Evolutionary conservation across 2,113 vertebrate genomes (phyloP).

Genomic region (Microtus montanus): DNA sequence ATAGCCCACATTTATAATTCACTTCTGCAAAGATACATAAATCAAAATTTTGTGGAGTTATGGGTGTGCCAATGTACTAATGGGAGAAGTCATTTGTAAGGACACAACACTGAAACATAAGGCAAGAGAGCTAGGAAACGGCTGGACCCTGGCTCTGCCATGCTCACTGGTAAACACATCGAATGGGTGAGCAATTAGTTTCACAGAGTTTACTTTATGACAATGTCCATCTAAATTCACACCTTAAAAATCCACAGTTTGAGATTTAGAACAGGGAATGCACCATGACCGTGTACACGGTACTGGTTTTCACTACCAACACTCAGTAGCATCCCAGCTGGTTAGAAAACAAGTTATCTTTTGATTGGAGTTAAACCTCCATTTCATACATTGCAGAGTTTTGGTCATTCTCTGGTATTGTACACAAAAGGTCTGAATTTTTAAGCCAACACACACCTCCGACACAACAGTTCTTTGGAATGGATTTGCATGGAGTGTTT

Average conservation of each 20-base stretch:
- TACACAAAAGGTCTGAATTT: constrained; percentile 26
- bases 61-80: not conserved
- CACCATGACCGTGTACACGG: not conserved
- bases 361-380: not conserved
- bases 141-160: not conserved
- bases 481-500: constrained; percentile 30
- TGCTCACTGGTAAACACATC: not conserved
- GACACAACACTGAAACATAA: not conserved
- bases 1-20: not conserved
- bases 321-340: not conserved
- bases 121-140: not conserved
- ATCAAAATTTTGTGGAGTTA: constrained; percentile 11
- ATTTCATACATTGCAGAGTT: not conserved
- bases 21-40: constrained; percentile 42
- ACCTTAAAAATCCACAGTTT: constrained; percentile 23
- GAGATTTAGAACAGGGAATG: constrained; percentile 25
- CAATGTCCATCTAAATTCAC: constrained; percentile 3
- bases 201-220: constrained; percentile 3
- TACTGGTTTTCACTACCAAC: not conserved
- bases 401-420: constrained; percentile 26
- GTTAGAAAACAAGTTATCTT: constrained; percentile 28
- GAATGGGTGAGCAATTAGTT: constrained; percentile 35
- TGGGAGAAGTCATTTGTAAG: constrained; percentile 8
- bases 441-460: constrained; percentile 35
- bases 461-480: constrained; percentile 25